These are phyloP conservation scores for Meloe dianella DNA, from an alignment of 2,888 invertebrate species.

Conservation along the genomic window DNA sequence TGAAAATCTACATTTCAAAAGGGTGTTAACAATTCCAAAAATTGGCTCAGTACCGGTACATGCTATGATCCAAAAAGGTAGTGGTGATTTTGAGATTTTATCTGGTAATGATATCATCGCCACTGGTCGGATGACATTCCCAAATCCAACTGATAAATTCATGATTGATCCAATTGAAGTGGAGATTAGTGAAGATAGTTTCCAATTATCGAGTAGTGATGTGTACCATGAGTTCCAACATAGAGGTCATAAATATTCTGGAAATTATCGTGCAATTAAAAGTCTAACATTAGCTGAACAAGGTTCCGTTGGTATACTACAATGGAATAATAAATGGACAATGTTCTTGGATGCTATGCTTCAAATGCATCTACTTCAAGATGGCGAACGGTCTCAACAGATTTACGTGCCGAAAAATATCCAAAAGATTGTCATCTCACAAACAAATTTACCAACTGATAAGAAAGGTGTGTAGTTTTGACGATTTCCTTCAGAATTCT, in stretches of 20 bases:
- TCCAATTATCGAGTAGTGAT: slow-evolving; percentile 67
- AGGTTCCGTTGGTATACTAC: slow-evolving; percentile 48
- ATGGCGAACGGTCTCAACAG: slow-evolving; percentile 67
- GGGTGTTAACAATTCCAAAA: slow-evolving; percentile 50
- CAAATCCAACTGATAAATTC: slow-evolving; percentile 65
- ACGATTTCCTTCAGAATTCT: neutral
- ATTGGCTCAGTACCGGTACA: slow-evolving; percentile 56
- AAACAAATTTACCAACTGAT: slow-evolving; percentile 45
- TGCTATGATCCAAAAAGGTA: slow-evolving; percentile 57
- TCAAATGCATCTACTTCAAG: slow-evolving; percentile 74
- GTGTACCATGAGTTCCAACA: slow-evolving; percentile 74
- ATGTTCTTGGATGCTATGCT: slow-evolving; percentile 89
- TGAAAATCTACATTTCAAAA: slow-evolving; percentile 55
- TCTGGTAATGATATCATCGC: slow-evolving; percentile 70
- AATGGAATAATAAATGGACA: slow-evolving; percentile 73
- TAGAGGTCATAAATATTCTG: slow-evolving; percentile 67
- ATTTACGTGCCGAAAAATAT: slow-evolving; percentile 74
- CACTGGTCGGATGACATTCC: slow-evolving; percentile 70
- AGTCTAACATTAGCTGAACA: slow-evolving; percentile 51
- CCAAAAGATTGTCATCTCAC: slow-evolving; percentile 60
- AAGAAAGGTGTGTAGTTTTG: slow-evolving; percentile 34
- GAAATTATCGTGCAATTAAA: slow-evolving; percentile 51
- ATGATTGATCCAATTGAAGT: slow-evolving; percentile 61
- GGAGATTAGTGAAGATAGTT: slow-evolving; percentile 57
- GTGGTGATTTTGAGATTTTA: slow-evolving; percentile 56